Evolutionary conservation across 2,113 vertebrate species (phyloP).

Genomic region (Macrotus californicus): DNA sequence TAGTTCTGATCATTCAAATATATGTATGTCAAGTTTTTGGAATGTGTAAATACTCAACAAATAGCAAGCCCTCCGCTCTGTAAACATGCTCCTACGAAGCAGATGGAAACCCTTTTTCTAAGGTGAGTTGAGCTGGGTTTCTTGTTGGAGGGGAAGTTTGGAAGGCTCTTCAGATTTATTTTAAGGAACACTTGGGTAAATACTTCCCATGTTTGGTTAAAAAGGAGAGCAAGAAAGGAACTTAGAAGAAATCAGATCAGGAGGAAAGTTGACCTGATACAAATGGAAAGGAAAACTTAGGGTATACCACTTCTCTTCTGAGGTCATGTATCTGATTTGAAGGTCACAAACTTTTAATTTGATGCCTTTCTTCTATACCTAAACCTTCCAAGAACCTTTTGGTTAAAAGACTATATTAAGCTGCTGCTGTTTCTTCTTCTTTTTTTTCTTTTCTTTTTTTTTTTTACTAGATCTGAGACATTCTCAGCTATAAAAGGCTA

Average conservation of each 20-base stretch:
- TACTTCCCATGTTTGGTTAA: constrained; percentile 48
- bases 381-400: constrained; percentile 32
- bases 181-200: constrained; percentile 49
- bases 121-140: constrained; percentile 19
- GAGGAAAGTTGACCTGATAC: constrained; percentile 26
- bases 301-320: constrained; percentile 27
- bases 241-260: constrained; percentile 39
- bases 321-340: not conserved
- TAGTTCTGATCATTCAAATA: not conserved
- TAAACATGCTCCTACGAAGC: not conserved
- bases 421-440: not conserved
- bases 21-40: not conserved
- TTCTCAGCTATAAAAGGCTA: constrained; percentile 54
- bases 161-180: constrained; percentile 54
- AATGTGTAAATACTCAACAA: not conserved
- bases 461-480: not conserved
- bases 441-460: not conserved
- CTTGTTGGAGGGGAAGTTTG: constrained; percentile 33
- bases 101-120: not conserved
- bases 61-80: not conserved
- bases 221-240: constrained; percentile 53
- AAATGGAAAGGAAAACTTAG: constrained; percentile 28
- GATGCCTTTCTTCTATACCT: constrained; percentile 4
- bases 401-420: constrained; percentile 45
- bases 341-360: constrained; percentile 37